Evolutionary conservation across 2,888 invertebrate genomes (phyloP), one percentile per base, ranked within the genome.

Genomic region (Drosophila tripunctata): DNA sequence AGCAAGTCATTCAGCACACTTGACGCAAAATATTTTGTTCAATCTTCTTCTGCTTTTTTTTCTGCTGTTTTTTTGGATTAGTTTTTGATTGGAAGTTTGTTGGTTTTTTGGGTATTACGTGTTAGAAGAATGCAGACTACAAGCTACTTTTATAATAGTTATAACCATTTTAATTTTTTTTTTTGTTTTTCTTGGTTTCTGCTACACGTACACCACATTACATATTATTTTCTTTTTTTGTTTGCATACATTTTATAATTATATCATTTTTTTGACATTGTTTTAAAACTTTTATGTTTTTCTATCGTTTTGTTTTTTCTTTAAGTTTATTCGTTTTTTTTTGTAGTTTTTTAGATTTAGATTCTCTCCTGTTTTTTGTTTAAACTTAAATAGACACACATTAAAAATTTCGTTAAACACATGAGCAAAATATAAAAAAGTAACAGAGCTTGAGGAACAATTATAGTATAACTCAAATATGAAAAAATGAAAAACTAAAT

Each of bases 381-480:
- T n/a, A 2, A 56, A 67, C 68, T 70, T 48, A 67, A 61, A 60
- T 72, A 55, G 50, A 62, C 41, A 62, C 41, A 62, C 56, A 57
- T 56, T 44, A 38, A 47, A 61, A 56, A 44, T 58, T 73, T 66
- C 52, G 56, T 60, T 65, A 57, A 78, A 71, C 67, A 81, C 77
- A 63, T 63, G 78, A 78, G 67, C 74, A 68, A 70, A 51, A 58
- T 58, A 58, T 71, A 71, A 68, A 67, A 70, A 36, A 58, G 58
- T 61, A 78, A 71, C 75, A 68, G 75, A 79, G 75, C 68, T 36
- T 74, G 63, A 79, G 85, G 75, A 82, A 85, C 85, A 78, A 85
- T 62, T 70, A 64, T 50, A 47, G 56, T 74, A 15, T 50, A 8
- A 40, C 38, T n/a, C n/a, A 48, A 45, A 54, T 38, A 30, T 19